A percentile compares a stretch with the other conserved stretches of the same genome.
Conservation (phyloP, 1,140 invertebrate genomes). For the Nilaparvata lugens region DNA sequence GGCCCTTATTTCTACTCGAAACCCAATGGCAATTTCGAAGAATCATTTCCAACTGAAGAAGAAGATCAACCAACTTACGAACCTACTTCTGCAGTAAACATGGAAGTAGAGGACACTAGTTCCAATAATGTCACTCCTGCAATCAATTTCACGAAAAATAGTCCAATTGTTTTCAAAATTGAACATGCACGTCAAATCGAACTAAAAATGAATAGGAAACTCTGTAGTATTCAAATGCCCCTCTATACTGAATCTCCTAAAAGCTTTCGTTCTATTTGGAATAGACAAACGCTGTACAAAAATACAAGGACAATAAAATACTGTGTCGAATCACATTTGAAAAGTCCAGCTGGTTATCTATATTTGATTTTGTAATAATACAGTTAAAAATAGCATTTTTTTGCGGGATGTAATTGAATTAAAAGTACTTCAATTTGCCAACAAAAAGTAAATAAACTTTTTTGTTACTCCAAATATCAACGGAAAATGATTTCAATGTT, state of each 20-base stretch:
- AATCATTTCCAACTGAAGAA: background rate
- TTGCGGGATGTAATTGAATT: too few species aligned
- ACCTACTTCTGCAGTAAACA: background rate
- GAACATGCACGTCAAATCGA: background rate
- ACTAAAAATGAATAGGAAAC: background rate
- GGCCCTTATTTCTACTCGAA: background rate
- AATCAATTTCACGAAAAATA: background rate
- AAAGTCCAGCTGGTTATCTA: background rate
- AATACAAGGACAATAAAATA: background rate
- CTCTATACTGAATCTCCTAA: background rate
- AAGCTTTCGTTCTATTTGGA: background rate
- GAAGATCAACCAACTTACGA: background rate
- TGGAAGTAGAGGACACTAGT: too few species aligned
- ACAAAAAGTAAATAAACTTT: too few species aligned
- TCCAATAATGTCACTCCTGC: background rate
- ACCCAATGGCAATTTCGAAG: background rate
- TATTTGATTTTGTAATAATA: too few species aligned
- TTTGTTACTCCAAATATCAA: too few species aligned
- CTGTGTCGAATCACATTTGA: background rate
- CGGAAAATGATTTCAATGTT: too few species aligned
- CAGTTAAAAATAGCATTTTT: too few species aligned
- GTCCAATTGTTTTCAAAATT: background rate
- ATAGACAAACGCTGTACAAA: background rate
- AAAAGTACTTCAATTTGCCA: too few species aligned
- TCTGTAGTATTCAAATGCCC: background rate